phyloP scores from a whole-genome alignment of 2,888 invertebrate genomes.

The Mechanitis mazaeus region DNA sequence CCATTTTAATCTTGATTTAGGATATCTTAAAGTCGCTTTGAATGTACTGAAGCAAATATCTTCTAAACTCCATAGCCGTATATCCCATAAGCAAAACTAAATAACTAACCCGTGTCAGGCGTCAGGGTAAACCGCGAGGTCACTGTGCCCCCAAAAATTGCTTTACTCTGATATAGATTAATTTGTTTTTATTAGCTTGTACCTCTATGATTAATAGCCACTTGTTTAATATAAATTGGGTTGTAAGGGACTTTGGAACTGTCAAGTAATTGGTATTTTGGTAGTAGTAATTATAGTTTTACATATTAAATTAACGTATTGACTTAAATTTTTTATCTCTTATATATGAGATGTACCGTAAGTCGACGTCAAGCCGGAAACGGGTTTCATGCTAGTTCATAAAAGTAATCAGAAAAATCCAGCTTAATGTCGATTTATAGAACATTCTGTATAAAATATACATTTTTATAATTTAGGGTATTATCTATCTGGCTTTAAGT shows the following conservation, averaged over 20 bases:
- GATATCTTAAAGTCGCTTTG: background rate
- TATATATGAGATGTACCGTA: no score
- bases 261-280: no score
- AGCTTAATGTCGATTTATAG: no score
- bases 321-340: no score
- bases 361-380: no score
- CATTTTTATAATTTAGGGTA: no score
- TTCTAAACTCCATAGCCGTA: slow-evolving; percentile 10
- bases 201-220: background rate
- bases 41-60: slow-evolving; percentile 6
- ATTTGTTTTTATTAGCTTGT: slow-evolving; percentile 26
- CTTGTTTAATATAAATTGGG: background rate
- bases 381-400: no score
- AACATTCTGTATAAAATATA: no score
- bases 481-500: background rate
- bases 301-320: no score
- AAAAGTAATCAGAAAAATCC: no score
- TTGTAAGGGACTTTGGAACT: no score
- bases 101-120: slow-evolving; percentile 32
- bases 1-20: slow-evolving; percentile 7
- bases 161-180: slow-evolving; percentile 19
- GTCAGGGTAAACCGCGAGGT: slow-evolving; percentile 29
- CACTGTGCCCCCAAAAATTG: slow-evolving; percentile 30
- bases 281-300: no score
- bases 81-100: slow-evolving; percentile 27